A percentile compares a stretch with the other conserved stretches of the same genome.
Evolutionary conservation across 2,888 invertebrate genomes (phyloP).

Genomic region (Phytoseiulus persimilis): DNA sequence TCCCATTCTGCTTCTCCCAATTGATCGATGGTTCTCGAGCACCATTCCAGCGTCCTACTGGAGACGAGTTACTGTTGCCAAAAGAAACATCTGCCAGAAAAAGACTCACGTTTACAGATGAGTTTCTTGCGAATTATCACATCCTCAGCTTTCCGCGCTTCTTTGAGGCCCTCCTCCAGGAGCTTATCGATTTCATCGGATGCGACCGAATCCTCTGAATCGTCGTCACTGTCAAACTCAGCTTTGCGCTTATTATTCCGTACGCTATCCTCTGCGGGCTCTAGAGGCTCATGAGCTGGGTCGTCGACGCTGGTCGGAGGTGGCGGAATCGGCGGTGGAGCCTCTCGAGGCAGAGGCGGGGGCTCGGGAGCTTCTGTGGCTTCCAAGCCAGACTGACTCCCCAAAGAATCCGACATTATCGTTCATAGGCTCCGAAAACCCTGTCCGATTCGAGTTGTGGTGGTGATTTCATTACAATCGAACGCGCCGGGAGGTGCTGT

Average conservation of each 20-base stretch:
- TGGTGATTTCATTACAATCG: background rate
- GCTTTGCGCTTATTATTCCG: background rate
- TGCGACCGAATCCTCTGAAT: background rate
- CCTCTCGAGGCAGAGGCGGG: background rate
- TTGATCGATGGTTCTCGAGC: too few species aligned
- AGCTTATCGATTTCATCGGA: conserved; percentile 11
- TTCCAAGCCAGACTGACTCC: background rate
- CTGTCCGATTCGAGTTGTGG: background rate
- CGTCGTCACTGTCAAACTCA: background rate
- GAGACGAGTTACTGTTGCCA: too few species aligned
- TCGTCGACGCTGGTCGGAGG: background rate
- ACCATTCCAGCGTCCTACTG: too few species aligned
- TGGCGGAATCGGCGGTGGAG: background rate
- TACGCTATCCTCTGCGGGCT: background rate
- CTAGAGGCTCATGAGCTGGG: background rate
- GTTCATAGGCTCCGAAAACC: background rate
- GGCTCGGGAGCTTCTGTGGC: background rate
- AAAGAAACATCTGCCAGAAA: too few species aligned
- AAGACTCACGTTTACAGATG: conserved; percentile 19
- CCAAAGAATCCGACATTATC: background rate
- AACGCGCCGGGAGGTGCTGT: background rate
- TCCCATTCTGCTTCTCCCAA: too few species aligned
- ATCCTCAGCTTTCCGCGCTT: background rate
- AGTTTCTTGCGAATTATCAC: background rate
- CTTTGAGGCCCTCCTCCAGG: conserved; percentile 8